These are phyloP conservation scores for Nasonovia ribisnigri DNA, from an alignment of 2,888 invertebrate genomes.

Conservation along the genomic window DNA sequence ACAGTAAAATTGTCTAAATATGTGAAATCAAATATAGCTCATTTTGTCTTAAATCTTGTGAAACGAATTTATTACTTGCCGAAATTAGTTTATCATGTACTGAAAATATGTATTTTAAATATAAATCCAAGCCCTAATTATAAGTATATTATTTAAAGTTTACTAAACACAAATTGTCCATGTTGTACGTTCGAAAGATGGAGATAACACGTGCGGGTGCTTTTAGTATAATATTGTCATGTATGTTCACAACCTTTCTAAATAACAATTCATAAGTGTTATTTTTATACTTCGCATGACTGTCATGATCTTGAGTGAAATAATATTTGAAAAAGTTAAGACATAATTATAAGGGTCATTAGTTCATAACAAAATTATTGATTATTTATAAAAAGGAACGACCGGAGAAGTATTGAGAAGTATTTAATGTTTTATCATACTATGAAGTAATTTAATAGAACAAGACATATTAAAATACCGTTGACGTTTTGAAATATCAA, in stretches of 20 bases:
- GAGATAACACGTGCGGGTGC: neutral
- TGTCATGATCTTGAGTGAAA: neutral
- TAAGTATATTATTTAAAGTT: neutral
- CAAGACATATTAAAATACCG: neutral
- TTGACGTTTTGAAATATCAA: neutral
- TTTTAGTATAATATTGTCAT: neutral
- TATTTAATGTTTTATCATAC: neutral
- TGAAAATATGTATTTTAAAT: no score
- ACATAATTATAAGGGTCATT: neutral
- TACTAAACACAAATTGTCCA: neutral
- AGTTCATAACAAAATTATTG: neutral
- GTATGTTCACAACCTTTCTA: neutral
- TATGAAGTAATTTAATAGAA: neutral
- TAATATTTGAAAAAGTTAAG: neutral
- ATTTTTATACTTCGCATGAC: neutral
- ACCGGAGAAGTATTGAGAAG: neutral
- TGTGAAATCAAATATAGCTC: no score
- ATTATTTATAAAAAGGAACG: conserved; percentile 19
- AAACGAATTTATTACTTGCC: no score
- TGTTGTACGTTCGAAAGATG: neutral
- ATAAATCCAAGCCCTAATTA: no score
- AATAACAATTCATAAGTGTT: neutral
- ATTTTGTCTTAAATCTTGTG: no score
- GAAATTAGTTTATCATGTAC: no score
- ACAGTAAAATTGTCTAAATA: no score